phyloP scores from a whole-genome alignment of 2,113 vertebrate species.

The Tringa solitaria region DNA sequence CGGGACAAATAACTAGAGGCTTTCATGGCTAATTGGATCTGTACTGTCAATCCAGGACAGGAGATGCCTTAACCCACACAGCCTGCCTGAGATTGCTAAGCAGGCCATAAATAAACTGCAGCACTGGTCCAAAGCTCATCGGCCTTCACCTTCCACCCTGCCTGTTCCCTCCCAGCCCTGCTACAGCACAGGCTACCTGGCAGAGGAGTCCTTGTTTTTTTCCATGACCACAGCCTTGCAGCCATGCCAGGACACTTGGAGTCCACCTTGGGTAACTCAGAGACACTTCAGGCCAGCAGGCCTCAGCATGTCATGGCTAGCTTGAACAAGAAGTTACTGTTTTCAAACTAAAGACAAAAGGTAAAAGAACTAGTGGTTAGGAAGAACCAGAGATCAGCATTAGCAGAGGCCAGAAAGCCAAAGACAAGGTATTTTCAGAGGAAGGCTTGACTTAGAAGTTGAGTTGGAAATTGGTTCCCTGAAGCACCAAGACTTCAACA shows the following conservation, averaged over 20 bases:
- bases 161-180: not conserved
- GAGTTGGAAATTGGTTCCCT: not conserved
- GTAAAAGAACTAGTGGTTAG: not conserved
- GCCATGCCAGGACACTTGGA: not conserved
- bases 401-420: not conserved
- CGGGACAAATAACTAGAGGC: constrained; percentile 63
- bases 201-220: not conserved
- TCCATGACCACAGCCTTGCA: fast-evolving
- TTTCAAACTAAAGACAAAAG: not conserved
- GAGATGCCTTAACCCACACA: constrained; percentile 38
- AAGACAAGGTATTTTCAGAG: not conserved
- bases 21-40: constrained; percentile 59
- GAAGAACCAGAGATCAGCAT: not conserved
- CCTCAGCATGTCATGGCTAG: fast-evolving
- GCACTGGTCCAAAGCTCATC: not conserved
- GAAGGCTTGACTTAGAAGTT: not conserved
- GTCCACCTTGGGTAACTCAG: not conserved
- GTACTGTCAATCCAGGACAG: constrained; percentile 48
- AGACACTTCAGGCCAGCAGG: not conserved
- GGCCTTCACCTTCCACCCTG: constrained; percentile 6
- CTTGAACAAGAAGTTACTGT: not conserved
- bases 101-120: constrained; percentile 50
- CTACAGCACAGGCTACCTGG: not conserved
- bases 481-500: not conserved
- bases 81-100: constrained; percentile 36